Evolutionary conservation across 2,113 vertebrate genomes (phyloP).

Genomic region (Terrapene triunguis): DNA sequence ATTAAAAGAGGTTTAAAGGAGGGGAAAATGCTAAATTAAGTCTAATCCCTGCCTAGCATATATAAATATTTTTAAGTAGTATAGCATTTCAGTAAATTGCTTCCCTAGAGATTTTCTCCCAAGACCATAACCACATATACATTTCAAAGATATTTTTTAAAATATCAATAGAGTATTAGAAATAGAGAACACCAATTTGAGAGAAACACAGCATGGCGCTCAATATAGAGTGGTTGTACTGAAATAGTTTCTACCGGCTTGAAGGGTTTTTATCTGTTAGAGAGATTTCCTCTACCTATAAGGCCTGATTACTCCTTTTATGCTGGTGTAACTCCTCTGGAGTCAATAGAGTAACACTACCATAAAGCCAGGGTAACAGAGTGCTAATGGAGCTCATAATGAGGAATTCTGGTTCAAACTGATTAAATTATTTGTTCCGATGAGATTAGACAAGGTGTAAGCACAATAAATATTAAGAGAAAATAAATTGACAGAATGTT

Average conservation of each 20-base stretch:
- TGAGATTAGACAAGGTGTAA: not conserved
- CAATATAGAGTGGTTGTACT: not conserved
- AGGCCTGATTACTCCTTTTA: not conserved
- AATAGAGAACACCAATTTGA: not conserved
- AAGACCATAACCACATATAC: not conserved
- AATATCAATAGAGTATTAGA: not conserved
- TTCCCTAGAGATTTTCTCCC: slow-evolving; percentile 14
- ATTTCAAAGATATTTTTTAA: slow-evolving; percentile 19
- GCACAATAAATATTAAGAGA: not conserved
- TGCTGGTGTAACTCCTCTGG: not conserved
- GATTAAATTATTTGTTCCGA: not conserved
- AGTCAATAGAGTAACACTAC: not conserved
- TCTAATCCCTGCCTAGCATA: slow-evolving; percentile 29
- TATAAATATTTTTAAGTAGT: slow-evolving; percentile 61
- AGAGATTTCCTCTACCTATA: not conserved
- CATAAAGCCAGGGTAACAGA: not conserved
- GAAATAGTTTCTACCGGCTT: no score
- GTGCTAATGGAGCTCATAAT: not conserved
- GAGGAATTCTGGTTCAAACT: not conserved
- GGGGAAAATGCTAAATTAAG: slow-evolving; percentile 40
- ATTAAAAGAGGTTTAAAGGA: slow-evolving; percentile 61
- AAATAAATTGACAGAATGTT: not conserved
- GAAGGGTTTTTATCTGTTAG: not conserved
- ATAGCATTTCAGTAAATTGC: slow-evolving; percentile 42
- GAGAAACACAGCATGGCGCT: not conserved